These are phyloP conservation scores for Drosophila planitibia DNA, from an alignment of 2,888 invertebrate genomes.

Conservation along the genomic window DNA sequence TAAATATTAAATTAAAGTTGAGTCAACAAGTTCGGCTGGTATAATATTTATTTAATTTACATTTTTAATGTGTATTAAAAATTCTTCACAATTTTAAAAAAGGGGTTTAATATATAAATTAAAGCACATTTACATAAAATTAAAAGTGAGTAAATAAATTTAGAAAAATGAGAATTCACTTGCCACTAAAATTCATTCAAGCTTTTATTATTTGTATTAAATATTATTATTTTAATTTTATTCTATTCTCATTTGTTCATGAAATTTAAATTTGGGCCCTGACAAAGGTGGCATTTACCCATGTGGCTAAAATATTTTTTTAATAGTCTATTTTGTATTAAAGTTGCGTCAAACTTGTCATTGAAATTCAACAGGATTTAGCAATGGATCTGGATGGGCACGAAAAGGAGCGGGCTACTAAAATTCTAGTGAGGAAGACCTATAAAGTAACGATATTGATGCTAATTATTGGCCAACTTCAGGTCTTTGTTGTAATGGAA, in stretches of 20 bases:
- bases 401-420: not conserved
- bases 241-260: not conserved
- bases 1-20: not conserved
- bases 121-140: not conserved
- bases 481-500: slow-evolving; percentile 42
- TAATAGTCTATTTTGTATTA: not conserved
- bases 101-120: not conserved
- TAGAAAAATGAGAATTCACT: not conserved
- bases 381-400: rapidly evolving
- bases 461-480: slow-evolving; percentile 58
- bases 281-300: slow-evolving; percentile 23
- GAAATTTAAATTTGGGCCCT: not conserved
- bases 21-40: not conserved
- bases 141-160: not conserved
- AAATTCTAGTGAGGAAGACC: slow-evolving; percentile 40
- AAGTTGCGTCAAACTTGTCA: not conserved
- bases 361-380: slow-evolving; percentile 3
- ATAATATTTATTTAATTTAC: not conserved
- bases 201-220: not conserved
- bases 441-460: slow-evolving; percentile 59
- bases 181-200: not conserved
- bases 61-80: not conserved
- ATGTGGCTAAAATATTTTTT: not conserved
- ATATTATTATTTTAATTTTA: not conserved
- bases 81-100: too few relatives aligned